These are phyloP conservation scores for Theropithecus gelada DNA, from an alignment of 2,113 vertebrate species.

Conservation along the genomic window DNA sequence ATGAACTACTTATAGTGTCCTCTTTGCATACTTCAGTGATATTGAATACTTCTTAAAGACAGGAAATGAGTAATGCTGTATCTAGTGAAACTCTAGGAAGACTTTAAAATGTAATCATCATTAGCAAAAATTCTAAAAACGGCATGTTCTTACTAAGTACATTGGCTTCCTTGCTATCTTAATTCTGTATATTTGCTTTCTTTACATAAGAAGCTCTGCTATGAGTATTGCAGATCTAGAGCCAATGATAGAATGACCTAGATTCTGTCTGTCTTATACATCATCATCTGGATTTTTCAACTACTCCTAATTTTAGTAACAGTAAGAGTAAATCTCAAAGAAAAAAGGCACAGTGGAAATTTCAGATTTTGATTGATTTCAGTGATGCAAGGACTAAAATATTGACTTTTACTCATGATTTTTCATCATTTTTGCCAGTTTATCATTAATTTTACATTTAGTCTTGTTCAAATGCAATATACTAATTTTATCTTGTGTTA, in stretches of 20 bases:
- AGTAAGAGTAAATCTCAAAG: neutral
- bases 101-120: conserved; percentile 72
- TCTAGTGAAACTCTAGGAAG: conserved; percentile 64
- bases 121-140: conserved; percentile 61
- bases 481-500: conserved; percentile 22
- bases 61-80: conserved; percentile 65
- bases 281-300: conserved; percentile 29
- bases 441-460: conserved; percentile 25
- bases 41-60: conserved; percentile 54
- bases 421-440: neutral
- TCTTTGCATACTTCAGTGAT: conserved; percentile 27
- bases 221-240: neutral
- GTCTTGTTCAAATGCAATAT: neutral
- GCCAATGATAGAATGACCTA: neutral
- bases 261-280: neutral
- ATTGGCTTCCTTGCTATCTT: conserved; percentile 54
- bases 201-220: conserved; percentile 3
- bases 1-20: conserved; percentile 11
- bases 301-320: conserved; percentile 9
- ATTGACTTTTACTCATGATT: neutral
- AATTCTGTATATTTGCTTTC: conserved; percentile 35
- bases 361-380: conserved; percentile 32
- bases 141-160: conserved; percentile 57
- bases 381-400: conserved; percentile 26
- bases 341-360: neutral